These are phyloP conservation scores for Diprion similis DNA, from an alignment of 1,140 invertebrate species.

Conservation along the genomic window DNA sequence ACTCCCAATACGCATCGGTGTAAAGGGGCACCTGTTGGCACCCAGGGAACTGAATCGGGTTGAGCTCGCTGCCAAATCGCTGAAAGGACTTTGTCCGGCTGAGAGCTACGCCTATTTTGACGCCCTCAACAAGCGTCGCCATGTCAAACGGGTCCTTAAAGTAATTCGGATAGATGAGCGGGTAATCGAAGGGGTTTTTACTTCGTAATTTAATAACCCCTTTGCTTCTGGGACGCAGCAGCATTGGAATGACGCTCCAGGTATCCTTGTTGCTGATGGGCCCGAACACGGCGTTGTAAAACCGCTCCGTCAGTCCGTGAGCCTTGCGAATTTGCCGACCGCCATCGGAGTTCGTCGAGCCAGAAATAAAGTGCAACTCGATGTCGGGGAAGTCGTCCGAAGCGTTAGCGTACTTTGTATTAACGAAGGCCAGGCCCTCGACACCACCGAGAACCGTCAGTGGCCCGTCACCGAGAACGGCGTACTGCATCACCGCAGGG, in stretches of 20 bases:
- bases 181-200: conserved; percentile 87
- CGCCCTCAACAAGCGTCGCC: conserved; percentile 81
- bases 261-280: conserved; percentile 80
- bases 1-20: conserved; percentile 82
- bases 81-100: conserved; percentile 77
- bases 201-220: conserved; percentile 82
- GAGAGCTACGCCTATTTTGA: conserved; percentile 78
- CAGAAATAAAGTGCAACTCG: conserved; percentile 92
- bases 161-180: conserved; percentile 93
- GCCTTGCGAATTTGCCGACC: conserved; percentile 83
- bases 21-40: conserved; percentile 71
- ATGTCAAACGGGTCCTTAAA: conserved; percentile 82
- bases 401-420: conserved; percentile 86
- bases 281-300: conserved; percentile 77
- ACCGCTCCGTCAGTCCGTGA: conserved; percentile 76
- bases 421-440: conserved; percentile 89
- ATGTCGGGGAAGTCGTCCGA: conserved; percentile 89
- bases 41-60: conserved; percentile 73
- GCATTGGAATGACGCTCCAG: conserved; percentile 86
- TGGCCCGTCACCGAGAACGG: conserved; percentile 82
- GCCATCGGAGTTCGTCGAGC: conserved; percentile 86
- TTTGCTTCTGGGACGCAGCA: conserved; percentile 80
- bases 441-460: conserved; percentile 89
- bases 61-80: conserved; percentile 72
- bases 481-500: conserved; percentile 76